Evolutionary conservation across 1,140 invertebrate genomes (phyloP), one percentile per base, ranked within the genome.

Genomic region (Macrosteles quadrilineatus): DNA sequence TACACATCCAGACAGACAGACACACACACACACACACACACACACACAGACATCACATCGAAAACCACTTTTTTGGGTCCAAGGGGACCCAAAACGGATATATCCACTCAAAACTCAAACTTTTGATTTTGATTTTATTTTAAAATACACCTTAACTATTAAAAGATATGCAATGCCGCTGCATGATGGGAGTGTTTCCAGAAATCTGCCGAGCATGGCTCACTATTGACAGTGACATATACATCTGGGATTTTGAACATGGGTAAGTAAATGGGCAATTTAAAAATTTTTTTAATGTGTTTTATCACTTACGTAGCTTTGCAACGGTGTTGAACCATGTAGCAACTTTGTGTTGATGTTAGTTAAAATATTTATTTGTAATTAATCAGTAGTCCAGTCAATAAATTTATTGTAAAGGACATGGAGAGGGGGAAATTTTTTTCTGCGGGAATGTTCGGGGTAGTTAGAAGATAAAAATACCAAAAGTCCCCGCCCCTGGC

Each of bases 201-300:
- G 95, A 97, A 79, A 97, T 99, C 74, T 91, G 90, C 29, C 86
- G 97, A 78, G 97, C 97, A 0, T 99, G 97, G 96, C 81, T 99
- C 21, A 95, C 96, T 27, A 95, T 99, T 77, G 98, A 99, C 78
- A 98, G 93, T 77, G 95, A 98, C 83, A 94, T 99, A 74, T 99
- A 98, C 84, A 87, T 98, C 1, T 98, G 96, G 96, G 91, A 92
- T 47, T 98, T 94, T 84, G 93, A 96, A 81, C 89, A 94, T 85
- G 91, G 89, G 88, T 88, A 80, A 77, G 74, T 71, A 17, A 67
- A 12, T 59, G 3, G 25, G 6, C 59, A 36, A 36, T 36, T 36
- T 36, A 4, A 45, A 45, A 12, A 12, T n/a, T 12, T 45, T 45
- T 12, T 12, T 45, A 12, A 45, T 31, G n/a, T 59, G 55, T 1